A percentile compares a stretch with the other conserved stretches of the same genome.
Conservation (phyloP, 2,888 invertebrate genomes). For the Noctua pronuba region DNA sequence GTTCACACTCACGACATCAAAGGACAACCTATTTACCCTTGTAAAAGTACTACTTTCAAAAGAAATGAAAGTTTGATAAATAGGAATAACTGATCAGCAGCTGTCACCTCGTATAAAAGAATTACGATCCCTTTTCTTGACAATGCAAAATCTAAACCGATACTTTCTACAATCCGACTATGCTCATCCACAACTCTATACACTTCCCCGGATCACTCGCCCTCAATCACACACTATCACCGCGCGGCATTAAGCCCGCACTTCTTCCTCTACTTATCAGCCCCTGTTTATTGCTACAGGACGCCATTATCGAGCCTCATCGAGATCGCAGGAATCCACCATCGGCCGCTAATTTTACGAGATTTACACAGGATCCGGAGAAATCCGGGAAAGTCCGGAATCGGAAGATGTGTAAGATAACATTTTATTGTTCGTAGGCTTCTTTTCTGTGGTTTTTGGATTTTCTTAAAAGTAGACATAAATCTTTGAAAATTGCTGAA, state of each 20-base stretch:
- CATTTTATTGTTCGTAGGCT: constrained; percentile 52
- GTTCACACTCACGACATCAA: not conserved
- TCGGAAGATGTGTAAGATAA: constrained; percentile 56
- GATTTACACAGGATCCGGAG: constrained; percentile 59
- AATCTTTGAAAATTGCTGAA: not conserved
- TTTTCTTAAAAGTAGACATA: constrained; percentile 5
- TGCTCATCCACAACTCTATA: constrained; percentile 33
- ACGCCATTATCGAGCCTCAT: constrained; percentile 77
- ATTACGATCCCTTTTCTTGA: not conserved
- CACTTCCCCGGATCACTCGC: constrained; percentile 18
- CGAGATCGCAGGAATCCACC: constrained; percentile 48
- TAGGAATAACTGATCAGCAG: not conserved
- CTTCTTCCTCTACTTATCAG: constrained; percentile 68
- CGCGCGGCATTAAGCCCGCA: constrained; percentile 58
- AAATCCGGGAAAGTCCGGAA: constrained; percentile 33
- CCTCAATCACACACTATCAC: constrained; percentile 55
- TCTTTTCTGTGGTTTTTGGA: constrained; percentile 36
- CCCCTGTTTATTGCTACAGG: constrained; percentile 78
- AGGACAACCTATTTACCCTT: not conserved
- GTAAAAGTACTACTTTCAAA: not conserved
- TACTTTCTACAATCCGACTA: not conserved
- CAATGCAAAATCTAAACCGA: not conserved
- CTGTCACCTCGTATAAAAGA: not conserved
- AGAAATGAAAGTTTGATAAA: not conserved
- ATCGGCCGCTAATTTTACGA: constrained; percentile 63